These are phyloP conservation scores for Pterois miles DNA, from an alignment of 2,797 vertebrate species.

Conservation along the genomic window DNA sequence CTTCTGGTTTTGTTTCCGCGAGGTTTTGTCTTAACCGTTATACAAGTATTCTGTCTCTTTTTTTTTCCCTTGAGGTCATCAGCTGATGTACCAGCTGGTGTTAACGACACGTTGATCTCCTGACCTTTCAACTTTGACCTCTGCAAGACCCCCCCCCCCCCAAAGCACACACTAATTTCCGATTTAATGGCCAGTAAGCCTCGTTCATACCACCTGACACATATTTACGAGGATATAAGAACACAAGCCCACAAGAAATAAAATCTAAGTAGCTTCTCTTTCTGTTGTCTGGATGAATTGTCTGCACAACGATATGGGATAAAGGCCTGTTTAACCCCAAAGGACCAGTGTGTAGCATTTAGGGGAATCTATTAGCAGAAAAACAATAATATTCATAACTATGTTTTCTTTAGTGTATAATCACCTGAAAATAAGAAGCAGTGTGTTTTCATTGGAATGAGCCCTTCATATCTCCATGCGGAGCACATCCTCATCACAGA, in stretches of 20 bases:
- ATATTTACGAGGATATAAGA: constrained; percentile 9
- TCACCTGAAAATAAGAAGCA: no score
- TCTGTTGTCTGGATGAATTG: not conserved
- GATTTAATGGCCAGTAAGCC: constrained; percentile 34
- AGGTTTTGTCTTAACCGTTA: not conserved
- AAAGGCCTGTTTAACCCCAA: not conserved
- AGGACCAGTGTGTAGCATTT: not conserved
- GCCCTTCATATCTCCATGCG: no score
- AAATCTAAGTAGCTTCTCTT: not conserved
- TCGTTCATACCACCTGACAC: constrained; percentile 40
- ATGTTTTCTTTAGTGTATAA: no score
- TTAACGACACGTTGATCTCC: constrained; percentile 63
- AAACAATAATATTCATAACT: no score
- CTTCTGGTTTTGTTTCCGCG: constrained; percentile 9
- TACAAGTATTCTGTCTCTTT: not conserved
- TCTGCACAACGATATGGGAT: not conserved
- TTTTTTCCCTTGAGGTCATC: constrained; percentile 19
- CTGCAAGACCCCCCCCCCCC: not conserved
- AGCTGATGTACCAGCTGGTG: constrained; percentile 69
- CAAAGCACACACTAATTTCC: constrained; percentile 3
- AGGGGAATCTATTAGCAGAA: no score
- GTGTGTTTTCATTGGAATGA: no score
- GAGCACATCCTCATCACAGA: no score
- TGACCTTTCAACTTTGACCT: constrained; percentile 71
- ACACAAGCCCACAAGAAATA: not conserved